phyloP scores from a whole-genome alignment of 2,113 vertebrate genomes.

The Lampris megalopsis region DNA sequence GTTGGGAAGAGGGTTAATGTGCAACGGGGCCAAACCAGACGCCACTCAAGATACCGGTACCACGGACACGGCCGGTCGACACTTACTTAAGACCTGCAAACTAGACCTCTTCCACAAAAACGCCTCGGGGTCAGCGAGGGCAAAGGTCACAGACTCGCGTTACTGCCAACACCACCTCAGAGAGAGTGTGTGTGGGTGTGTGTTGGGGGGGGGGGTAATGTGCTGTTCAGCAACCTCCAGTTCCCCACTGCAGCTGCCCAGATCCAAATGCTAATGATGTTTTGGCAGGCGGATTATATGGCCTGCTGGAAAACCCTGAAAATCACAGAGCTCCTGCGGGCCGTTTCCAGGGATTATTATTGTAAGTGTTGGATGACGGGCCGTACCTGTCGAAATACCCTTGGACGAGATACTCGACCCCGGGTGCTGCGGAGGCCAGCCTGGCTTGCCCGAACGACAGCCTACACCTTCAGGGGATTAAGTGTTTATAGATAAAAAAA shows the following conservation, averaged over 20 bases:
- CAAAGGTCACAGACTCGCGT: constrained; percentile 21
- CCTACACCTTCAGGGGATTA: too few species aligned
- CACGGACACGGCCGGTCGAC: constrained; percentile 21
- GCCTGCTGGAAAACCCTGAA: constrained; percentile 58
- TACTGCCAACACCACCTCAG: constrained; percentile 38
- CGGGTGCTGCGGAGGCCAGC: neutral
- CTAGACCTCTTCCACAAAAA: constrained; percentile 1
- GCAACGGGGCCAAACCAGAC: constrained; percentile 1
- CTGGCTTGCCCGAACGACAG: neutral
- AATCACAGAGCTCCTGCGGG: constrained; percentile 25
- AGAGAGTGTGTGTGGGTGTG: constrained; percentile 29
- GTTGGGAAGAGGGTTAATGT: constrained; percentile 40
- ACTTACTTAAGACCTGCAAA: neutral
- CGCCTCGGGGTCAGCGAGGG: constrained; percentile 22
- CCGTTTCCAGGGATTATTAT: constrained; percentile 54
- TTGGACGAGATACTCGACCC: too few species aligned
- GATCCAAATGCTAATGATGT: constrained; percentile 65
- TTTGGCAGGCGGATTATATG: constrained; percentile 65
- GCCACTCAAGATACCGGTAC: constrained; percentile 27
- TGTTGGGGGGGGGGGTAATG: too few species aligned
- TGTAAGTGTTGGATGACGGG: constrained; percentile 66
- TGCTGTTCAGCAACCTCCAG: too few species aligned
- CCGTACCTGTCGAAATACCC: constrained; percentile 6
- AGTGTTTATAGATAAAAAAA: too few species aligned
- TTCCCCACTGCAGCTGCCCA: neutral